Conservation (phyloP, 2,113 vertebrate species). For the Xenotilapia caudafasciata region DNA sequence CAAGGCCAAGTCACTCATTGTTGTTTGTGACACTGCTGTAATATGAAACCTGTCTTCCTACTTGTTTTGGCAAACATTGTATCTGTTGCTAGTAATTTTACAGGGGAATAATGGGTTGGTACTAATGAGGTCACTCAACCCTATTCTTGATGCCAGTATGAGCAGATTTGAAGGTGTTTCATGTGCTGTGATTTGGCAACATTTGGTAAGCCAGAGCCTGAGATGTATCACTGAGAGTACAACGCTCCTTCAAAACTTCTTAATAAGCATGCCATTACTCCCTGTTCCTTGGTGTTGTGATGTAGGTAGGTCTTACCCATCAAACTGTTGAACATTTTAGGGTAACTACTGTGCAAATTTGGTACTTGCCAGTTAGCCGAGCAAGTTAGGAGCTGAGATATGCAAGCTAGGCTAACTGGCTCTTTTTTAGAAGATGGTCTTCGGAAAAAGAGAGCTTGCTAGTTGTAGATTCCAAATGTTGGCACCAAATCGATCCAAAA, state of each 20-base stretch:
- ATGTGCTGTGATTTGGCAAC: not conserved
- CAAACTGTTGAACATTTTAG: not conserved
- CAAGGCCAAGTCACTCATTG: not conserved
- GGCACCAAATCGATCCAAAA: not conserved
- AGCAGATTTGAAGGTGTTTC: not conserved
- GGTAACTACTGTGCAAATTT: not conserved
- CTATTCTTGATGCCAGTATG: not conserved
- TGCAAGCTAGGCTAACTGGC: not conserved
- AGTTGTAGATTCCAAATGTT: not conserved
- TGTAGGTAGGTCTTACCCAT: not conserved
- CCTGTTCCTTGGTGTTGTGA: not conserved
- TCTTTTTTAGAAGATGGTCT: not conserved
- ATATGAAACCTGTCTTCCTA: not conserved
- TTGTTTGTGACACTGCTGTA: not conserved
- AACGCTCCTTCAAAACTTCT: not conserved
- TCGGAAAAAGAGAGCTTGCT: not conserved
- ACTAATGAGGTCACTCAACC: not conserved
- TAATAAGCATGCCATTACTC: not conserved
- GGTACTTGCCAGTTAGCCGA: not conserved
- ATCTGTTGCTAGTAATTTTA: not conserved
- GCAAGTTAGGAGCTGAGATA: not conserved
- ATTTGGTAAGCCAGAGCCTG: not conserved
- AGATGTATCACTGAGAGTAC: not conserved
- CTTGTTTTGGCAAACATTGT: not conserved
- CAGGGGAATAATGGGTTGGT: not conserved